A percentile compares a stretch with the other conserved stretches of the same genome.
These are phyloP conservation scores for Mongoloraphidia duomilia DNA, from an alignment of 2,888 invertebrate genomes.

Conservation along the genomic window DNA sequence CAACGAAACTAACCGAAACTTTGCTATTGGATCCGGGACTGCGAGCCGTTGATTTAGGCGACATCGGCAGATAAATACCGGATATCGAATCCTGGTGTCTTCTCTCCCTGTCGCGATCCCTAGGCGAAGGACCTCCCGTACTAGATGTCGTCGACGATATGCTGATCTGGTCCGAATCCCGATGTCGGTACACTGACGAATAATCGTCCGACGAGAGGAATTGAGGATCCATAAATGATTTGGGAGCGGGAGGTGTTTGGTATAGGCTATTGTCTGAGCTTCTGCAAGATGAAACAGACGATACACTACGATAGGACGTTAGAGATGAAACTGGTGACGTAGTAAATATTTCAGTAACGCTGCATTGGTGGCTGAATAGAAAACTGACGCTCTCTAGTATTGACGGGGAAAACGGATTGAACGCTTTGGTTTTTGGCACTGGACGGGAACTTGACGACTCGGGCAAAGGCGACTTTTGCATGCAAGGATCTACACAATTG, in stretches of 20 bases:
- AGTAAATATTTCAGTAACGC: conserved; percentile 6
- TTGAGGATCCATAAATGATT: conserved; percentile 39
- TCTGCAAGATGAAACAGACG: conserved; percentile 27
- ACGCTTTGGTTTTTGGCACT: too few relatives aligned
- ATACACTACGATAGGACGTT: too few relatives aligned
- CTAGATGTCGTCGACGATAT: conserved; percentile 45
- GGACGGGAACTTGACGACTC: too few relatives aligned
- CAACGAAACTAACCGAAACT: conserved; percentile 38
- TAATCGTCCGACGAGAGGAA: conserved; percentile 39
- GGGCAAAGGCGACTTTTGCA: too few relatives aligned
- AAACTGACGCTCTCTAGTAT: conserved; percentile 28
- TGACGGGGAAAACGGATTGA: conserved; percentile 6
- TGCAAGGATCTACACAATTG: too few relatives aligned
- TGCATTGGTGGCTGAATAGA: conserved; percentile 26
- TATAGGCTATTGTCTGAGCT: conserved; percentile 42
- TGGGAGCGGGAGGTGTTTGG: conserved; percentile 39
- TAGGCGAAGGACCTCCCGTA: conserved; percentile 35
- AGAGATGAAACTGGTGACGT: conserved; percentile 3
- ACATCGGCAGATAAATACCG: conserved; percentile 42
- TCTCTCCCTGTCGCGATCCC: conserved; percentile 23
- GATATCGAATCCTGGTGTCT: conserved; percentile 34
- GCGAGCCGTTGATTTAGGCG: conserved; percentile 32
- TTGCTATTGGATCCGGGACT: conserved; percentile 45
- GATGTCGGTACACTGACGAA: conserved; percentile 31
- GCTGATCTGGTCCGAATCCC: conserved; percentile 46